Evolutionary conservation across 2,888 invertebrate species (phyloP).

Genomic region (Rutpela maculata): DNA sequence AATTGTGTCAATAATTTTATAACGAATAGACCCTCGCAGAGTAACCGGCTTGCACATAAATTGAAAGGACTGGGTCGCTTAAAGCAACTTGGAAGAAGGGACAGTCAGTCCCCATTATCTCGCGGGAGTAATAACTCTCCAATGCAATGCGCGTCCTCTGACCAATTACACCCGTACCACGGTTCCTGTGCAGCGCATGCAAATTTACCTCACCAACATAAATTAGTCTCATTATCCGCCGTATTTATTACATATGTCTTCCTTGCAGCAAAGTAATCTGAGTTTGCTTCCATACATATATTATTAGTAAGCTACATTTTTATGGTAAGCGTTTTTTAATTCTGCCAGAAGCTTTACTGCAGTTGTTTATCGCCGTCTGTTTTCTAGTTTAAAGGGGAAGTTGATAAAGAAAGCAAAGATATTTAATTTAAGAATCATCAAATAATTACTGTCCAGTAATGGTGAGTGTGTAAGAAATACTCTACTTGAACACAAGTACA

Average conservation of each 20-base stretch:
- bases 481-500: too few species aligned
- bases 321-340: slow-evolving; percentile 3
- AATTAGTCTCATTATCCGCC: slow-evolving; percentile 68
- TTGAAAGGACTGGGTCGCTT: slow-evolving; percentile 17
- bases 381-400: neutral
- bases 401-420: too few species aligned
- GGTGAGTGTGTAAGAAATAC: too few species aligned
- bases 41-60: slow-evolving; percentile 16
- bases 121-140: slow-evolving; percentile 47
- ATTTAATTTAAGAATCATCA: too few species aligned
- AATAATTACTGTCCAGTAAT: too few species aligned
- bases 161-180: slow-evolving; percentile 46
- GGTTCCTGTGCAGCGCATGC: slow-evolving; percentile 57
- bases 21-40: neutral
- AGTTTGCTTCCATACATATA: slow-evolving; percentile 17
- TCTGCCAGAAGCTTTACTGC: neutral
- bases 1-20: slow-evolving; percentile 2
- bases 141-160: slow-evolving; percentile 35
- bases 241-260: slow-evolving; percentile 66
- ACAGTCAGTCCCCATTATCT: slow-evolving; percentile 49
- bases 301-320: slow-evolving; percentile 27
- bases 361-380: neutral
- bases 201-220: slow-evolving; percentile 66
- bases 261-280: slow-evolving; percentile 10
- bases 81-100: slow-evolving; percentile 40